Conservation (phyloP, 2,797 vertebrate genomes). For the Sebastes paucispinis region DNA sequence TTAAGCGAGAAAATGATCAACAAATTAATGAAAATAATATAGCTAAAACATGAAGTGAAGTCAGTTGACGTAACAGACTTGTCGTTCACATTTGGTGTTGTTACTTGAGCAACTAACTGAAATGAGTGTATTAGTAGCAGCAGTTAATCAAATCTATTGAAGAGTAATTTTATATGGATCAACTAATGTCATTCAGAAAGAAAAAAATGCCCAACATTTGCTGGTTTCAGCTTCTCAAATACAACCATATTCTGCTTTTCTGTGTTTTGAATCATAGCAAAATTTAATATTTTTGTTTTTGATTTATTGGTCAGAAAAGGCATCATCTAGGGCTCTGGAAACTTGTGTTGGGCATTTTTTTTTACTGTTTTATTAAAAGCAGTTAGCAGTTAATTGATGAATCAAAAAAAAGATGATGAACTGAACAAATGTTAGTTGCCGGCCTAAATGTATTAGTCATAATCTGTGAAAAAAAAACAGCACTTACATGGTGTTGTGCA, state of each 20-base stretch:
- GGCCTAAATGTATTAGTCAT: background rate
- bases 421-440: background rate
- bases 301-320: background rate
- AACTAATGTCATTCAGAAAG: background rate
- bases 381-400: background rate
- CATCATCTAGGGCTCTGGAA: background rate
- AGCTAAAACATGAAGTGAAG: background rate
- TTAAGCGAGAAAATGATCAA: too few relatives aligned
- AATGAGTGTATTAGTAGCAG: background rate
- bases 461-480: background rate
- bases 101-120: background rate
- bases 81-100: background rate
- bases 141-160: background rate
- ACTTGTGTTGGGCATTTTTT: background rate
- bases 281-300: background rate
- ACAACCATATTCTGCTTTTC: background rate
- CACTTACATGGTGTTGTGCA: slow-evolving; percentile 74
- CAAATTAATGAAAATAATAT: too few relatives aligned
- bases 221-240: background rate
- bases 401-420: background rate
- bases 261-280: background rate
- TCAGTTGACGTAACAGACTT: background rate
- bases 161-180: background rate
- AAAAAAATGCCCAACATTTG: background rate
- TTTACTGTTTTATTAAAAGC: background rate